Evolutionary conservation across 1,140 invertebrate species (phyloP), one percentile per base, ranked within the genome.

Genomic region (Maconellicoccus hirsutus): DNA sequence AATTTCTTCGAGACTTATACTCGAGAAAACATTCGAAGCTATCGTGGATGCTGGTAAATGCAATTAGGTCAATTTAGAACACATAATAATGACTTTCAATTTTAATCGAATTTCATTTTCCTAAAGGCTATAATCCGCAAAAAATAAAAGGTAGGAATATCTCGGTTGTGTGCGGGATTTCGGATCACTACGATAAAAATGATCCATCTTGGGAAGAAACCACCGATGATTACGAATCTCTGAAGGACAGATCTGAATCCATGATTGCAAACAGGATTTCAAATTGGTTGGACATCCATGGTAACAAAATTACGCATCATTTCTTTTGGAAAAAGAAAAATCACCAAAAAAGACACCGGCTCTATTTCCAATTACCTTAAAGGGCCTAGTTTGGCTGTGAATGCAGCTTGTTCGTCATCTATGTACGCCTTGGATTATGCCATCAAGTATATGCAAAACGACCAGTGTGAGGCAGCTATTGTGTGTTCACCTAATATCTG

Each of bases 21-120:
- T 71, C 16, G 72, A 73, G 38, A 69, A 52, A 26, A 23, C 39
- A 23, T 69, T 73, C 10, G 72, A 74, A 71, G 72, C 72, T 52
- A 72, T 74, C 23, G 69, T 73, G 7, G 72, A 74, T 7, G 72
- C 69, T 16, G 72, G 70, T 74, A 72, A n/a, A n/a, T n/a, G n/a
- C 12, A 12, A 33, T 33, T 33, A 33, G 29, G n/a, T n/a, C n/a
- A n/a, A n/a, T n/a, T n/a, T n/a, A n/a, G n/a, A n/a, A n/a, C n/a
- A n/a, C n/a, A n/a, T n/a, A n/a, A n/a, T n/a, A n/a, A n/a, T n/a
- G n/a, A n/a, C n/a, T n/a, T n/a, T n/a, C n/a, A n/a, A n/a, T n/a
- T n/a, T n/a, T n/a, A n/a, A n/a, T n/a, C n/a, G n/a, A n/a, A n/a
- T n/a, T n/a, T n/a, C n/a, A n/a, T n/a, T n/a, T n/a, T n/a, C n/a